These are phyloP conservation scores for Ennomos quercinarius DNA, from an alignment of 2,888 invertebrate genomes.

Conservation along the genomic window DNA sequence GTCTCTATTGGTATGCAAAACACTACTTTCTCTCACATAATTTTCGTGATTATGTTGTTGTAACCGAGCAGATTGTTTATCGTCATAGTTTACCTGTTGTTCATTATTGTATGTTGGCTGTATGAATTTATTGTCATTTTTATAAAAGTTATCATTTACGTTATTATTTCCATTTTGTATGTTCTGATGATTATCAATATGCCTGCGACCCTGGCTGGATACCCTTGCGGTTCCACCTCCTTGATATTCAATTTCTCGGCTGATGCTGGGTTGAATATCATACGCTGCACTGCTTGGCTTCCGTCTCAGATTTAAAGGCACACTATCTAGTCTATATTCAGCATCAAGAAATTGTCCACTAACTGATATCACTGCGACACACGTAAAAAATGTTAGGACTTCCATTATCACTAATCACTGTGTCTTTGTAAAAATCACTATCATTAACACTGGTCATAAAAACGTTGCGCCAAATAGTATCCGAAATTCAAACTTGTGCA, in stretches of 20 bases:
- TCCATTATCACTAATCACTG: conserved; percentile 29
- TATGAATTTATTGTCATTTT: neutral
- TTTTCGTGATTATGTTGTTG: conserved; percentile 1
- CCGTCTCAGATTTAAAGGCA: conserved; percentile 10
- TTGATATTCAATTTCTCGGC: conserved; percentile 16
- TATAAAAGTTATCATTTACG: neutral
- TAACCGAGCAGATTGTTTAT: conserved; percentile 1
- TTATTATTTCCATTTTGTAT: conserved; percentile 7
- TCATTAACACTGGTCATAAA: neutral
- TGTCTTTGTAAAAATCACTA: conserved; percentile 20
- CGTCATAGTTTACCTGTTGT: neutral
- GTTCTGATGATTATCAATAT: conserved; percentile 15
- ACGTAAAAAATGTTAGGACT: conserved; percentile 6
- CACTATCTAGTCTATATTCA: conserved; percentile 12
- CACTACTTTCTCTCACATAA: neutral
- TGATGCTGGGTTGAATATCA: conserved; percentile 23
- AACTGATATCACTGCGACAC: conserved; percentile 21
- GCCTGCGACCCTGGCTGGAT: conserved; percentile 21
- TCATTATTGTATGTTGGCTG: neutral
- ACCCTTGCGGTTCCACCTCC: conserved; percentile 1
- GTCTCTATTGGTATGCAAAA: neutral
- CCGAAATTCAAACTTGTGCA: conserved; percentile 17
- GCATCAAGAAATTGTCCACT: conserved; percentile 28
- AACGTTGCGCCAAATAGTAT: neutral
- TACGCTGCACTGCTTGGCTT: conserved; percentile 11